Percentiles rank a stretch among this genome's conserved stretches.
These are phyloP conservation scores for Amblyraja radiata DNA, from an alignment of 2,797 vertebrate genomes.

Conservation along the genomic window DNA sequence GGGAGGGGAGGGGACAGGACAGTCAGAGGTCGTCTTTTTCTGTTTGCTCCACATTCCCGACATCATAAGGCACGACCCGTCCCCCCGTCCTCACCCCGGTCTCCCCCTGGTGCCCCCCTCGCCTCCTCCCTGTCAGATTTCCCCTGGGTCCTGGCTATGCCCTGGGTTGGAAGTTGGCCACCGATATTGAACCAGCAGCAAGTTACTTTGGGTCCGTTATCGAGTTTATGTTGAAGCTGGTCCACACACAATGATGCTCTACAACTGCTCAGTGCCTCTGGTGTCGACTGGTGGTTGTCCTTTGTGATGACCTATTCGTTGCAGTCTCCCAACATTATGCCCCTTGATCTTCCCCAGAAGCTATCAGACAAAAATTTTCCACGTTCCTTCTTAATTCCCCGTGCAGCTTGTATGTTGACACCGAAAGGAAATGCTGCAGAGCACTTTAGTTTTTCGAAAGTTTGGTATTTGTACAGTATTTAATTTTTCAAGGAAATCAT, in stretches of 20 bases:
- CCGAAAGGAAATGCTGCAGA: neutral
- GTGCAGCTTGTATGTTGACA: neutral
- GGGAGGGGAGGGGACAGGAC: neutral
- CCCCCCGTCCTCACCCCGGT: constrained; percentile 39
- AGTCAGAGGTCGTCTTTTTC: too few relatives aligned
- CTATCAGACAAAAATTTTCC: neutral
- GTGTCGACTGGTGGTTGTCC: too few relatives aligned
- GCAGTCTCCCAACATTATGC: neutral
- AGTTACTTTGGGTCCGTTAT: constrained; percentile 39
- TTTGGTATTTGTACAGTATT: constrained; percentile 26
- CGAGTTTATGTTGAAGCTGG: neutral
- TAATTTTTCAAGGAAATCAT: constrained; percentile 41
- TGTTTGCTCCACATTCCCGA: too few relatives aligned
- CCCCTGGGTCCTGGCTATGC: constrained; percentile 3
- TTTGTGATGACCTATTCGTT: neutral
- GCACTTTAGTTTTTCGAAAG: neutral
- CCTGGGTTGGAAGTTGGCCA: constrained; percentile 19
- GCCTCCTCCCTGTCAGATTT: neutral
- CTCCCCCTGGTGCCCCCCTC: too few relatives aligned
- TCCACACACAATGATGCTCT: neutral
- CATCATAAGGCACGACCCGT: constrained; percentile 35
- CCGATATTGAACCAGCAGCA: too few relatives aligned
- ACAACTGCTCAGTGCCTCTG: neutral
- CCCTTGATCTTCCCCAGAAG: neutral
- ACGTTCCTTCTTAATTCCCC: neutral